Conservation (phyloP, 2,797 vertebrate genomes). For the Gila robusta region DNA sequence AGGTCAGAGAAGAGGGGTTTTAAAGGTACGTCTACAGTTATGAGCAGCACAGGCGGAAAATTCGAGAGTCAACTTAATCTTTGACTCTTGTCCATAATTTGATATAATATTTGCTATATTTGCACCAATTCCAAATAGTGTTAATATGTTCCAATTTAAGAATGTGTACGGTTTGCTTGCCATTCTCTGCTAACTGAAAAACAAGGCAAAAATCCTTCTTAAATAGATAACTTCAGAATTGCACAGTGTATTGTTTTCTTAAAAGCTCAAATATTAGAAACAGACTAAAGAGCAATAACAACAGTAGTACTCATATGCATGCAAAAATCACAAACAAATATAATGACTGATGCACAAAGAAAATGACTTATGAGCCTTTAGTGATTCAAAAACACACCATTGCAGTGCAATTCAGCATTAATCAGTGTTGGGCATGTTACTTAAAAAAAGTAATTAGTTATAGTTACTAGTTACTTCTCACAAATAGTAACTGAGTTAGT, state of each 20-base stretch:
- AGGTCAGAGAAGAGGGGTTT: constrained; percentile 66
- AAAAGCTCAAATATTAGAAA: neutral
- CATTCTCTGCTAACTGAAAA: neutral
- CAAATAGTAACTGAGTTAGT: too few species aligned
- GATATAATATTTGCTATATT: neutral
- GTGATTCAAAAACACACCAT: neutral
- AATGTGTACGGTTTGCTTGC: neutral
- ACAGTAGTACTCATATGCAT: neutral
- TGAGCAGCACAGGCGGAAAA: neutral
- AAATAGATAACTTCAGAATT: neutral
- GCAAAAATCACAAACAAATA: neutral
- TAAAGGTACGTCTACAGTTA: constrained; percentile 29
- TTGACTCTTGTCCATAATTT: neutral
- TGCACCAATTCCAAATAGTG: neutral
- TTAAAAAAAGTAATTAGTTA: too few species aligned
- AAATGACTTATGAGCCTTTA: neutral
- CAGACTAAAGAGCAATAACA: neutral
- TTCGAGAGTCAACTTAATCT: neutral
- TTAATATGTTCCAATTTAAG: neutral
- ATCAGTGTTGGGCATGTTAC: too few species aligned
- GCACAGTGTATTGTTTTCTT: neutral
- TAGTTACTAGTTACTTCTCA: too few species aligned
- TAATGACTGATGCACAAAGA: neutral
- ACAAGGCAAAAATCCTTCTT: neutral
- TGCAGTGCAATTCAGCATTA: neutral